Percentiles rank a stretch among this genome's conserved stretches.
These are phyloP conservation scores for Sminthurides aquaticus DNA, from an alignment of 2,888 invertebrate species.

Conservation along the genomic window DNA sequence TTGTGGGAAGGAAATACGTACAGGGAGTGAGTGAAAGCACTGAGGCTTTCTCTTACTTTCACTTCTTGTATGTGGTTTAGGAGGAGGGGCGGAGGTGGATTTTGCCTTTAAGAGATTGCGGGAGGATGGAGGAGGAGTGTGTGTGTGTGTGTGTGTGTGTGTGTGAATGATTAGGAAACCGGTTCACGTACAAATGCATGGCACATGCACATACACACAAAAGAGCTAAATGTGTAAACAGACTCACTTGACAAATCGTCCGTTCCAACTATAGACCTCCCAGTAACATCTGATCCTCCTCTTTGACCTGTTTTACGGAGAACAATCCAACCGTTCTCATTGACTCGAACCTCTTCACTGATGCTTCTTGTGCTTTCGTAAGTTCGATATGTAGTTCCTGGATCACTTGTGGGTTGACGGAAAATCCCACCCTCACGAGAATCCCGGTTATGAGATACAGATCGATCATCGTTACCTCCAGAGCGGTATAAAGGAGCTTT, in stretches of 20 bases:
- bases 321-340: slow-evolving; percentile 17
- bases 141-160: no score
- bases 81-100: no score
- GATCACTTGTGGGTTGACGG: slow-evolving; percentile 1
- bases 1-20: no score
- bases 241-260: background rate
- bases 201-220: no score
- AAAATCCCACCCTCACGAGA: slow-evolving; percentile 8
- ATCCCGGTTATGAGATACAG: background rate
- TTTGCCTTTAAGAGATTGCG: no score
- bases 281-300: slow-evolving; percentile 3
- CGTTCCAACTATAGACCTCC: background rate
- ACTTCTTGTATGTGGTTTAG: no score
- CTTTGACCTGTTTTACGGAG: background rate
- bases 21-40: no score
- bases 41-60: no score
- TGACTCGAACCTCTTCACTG: background rate
- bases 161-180: no score
- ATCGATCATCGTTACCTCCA: background rate
- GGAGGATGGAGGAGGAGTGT: no score
- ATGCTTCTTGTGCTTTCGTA: background rate
- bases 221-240: no score
- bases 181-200: background rate
- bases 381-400: background rate
- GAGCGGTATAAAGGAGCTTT: background rate